phyloP scores from a whole-genome alignment of 2,113 vertebrate genomes.

The Turdus rufiventris region DNA sequence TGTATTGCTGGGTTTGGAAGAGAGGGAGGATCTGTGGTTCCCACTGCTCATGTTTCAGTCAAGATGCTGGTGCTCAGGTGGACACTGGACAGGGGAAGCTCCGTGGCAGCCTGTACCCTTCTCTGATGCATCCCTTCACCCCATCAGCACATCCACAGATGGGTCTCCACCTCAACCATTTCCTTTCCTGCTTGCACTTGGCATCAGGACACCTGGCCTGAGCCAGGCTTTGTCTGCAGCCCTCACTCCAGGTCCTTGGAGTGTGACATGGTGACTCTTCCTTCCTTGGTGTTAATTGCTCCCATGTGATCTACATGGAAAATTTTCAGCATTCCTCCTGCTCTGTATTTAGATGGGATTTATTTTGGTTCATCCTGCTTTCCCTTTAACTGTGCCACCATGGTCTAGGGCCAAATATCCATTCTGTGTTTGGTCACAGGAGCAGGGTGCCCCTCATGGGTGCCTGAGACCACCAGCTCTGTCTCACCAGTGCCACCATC shows the following conservation, averaged over 20 bases:
- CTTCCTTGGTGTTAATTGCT: not conserved
- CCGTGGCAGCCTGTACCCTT: not conserved
- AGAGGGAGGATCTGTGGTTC: not conserved
- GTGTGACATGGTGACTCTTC: not conserved
- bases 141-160: not conserved
- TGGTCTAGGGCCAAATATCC: not conserved
- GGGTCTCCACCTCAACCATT: not conserved
- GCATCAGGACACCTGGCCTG: not conserved
- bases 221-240: not conserved
- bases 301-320: not conserved
- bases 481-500: not conserved
- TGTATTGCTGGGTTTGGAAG: not conserved
- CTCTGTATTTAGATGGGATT: not conserved
- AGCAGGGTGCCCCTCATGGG: not conserved
- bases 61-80: not conserved
- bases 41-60: not conserved
- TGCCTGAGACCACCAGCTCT: not conserved
- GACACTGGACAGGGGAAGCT: not conserved
- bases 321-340: constrained; percentile 10
- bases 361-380: not conserved
- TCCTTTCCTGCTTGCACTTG: not conserved
- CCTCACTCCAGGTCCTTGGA: not conserved
- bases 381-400: not conserved
- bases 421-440: fast-evolving
- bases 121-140: not conserved